A percentile compares a stretch with the other conserved stretches of the same genome.
Conservation (phyloP, 2,888 invertebrate genomes). For the Athalia rosae region DNA sequence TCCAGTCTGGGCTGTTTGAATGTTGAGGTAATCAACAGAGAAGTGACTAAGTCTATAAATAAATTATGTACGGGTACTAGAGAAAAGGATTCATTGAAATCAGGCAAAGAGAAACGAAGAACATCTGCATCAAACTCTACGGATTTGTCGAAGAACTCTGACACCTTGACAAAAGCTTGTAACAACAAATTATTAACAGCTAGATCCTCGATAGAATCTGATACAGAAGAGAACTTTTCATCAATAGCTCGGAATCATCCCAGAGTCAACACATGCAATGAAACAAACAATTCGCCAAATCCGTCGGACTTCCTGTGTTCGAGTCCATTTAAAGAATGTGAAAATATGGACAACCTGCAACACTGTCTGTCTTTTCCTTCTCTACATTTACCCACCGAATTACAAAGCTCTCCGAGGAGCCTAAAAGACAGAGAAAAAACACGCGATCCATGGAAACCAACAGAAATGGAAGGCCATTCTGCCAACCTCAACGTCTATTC, state of each 20-base stretch:
- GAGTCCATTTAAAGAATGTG: conserved; percentile 57
- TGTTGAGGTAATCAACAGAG: conserved; percentile 40
- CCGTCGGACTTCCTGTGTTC: conserved; percentile 54
- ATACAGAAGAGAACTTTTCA: neutral
- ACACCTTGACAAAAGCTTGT: conserved; percentile 13
- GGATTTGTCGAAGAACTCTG: neutral
- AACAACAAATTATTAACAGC: neutral
- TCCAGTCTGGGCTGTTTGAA: conserved; percentile 47
- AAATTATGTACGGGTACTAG: conserved; percentile 9
- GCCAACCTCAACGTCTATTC: conserved; percentile 52
- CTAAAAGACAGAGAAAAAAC: conserved; percentile 70
- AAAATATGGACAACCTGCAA: conserved; percentile 55
- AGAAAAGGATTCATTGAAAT: conserved; percentile 16
- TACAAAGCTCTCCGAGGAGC: conserved; percentile 64
- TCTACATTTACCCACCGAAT: conserved; percentile 66
- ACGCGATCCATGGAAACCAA: conserved; percentile 69
- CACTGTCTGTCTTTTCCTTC: conserved; percentile 59
- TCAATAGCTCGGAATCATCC: neutral
- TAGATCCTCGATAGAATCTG: neutral
- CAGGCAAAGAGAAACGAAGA: conserved; percentile 17
- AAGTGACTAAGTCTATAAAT: conserved; percentile 22
- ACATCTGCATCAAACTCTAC: neutral
- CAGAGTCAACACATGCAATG: neutral
- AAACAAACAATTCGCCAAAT: neutral
- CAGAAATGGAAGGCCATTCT: conserved; percentile 64